Percentiles rank a stretch among this genome's conserved stretches.
These are phyloP conservation scores for Tholera decimalis DNA, from an alignment of 2,888 invertebrate species.

Conservation along the genomic window DNA sequence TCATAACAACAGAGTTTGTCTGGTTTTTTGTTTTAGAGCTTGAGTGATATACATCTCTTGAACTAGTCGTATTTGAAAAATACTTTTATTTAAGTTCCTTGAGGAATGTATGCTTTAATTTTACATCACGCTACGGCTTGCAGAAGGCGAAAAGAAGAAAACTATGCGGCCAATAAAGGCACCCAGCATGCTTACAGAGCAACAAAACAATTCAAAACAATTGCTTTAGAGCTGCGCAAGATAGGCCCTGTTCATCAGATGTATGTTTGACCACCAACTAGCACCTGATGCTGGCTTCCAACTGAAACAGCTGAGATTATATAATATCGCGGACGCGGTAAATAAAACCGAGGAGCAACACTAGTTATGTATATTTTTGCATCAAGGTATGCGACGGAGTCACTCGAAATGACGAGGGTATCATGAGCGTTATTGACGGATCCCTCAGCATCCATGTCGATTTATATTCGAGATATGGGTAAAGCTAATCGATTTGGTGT, in stretches of 20 bases:
- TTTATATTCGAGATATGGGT: slow-evolving; percentile 53
- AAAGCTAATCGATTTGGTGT: slow-evolving; percentile 49
- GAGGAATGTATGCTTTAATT: not conserved
- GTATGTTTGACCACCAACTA: too few relatives aligned
- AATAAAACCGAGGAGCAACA: not conserved
- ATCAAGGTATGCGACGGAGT: slow-evolving; percentile 55
- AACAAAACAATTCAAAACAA: too few relatives aligned
- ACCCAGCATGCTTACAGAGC: too few relatives aligned
- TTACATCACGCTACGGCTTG: not conserved
- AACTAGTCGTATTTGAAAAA: too few relatives aligned
- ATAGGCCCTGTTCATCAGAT: too few relatives aligned
- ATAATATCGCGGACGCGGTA: not conserved
- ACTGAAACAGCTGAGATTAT: too few relatives aligned
- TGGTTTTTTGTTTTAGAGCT: too few relatives aligned
- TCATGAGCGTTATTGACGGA: slow-evolving; percentile 55
- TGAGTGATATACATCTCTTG: too few relatives aligned
- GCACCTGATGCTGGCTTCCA: too few relatives aligned
- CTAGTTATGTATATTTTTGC: slow-evolving; percentile 48
- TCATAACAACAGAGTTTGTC: not conserved
- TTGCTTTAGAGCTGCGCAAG: too few relatives aligned
- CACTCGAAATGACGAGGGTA: slow-evolving; percentile 61
- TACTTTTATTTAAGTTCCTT: too few relatives aligned
- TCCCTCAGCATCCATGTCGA: slow-evolving; percentile 49
- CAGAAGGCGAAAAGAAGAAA: not conserved
- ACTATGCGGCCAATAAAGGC: too few relatives aligned